Conservation (phyloP, 2,797 vertebrate genomes). For the Coregonus suidteri region DNA sequence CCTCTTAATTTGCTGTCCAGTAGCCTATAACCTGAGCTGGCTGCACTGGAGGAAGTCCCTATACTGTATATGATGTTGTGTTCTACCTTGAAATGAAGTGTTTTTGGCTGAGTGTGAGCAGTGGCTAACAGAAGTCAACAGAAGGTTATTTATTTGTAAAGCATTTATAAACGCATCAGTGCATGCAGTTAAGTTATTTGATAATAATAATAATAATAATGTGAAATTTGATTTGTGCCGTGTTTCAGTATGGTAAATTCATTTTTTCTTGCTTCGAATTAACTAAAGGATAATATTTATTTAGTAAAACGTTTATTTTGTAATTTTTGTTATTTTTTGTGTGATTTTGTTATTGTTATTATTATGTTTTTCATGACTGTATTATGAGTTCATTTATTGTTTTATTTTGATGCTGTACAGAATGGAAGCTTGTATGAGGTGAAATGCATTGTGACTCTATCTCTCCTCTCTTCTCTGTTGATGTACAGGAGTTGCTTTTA, state of each 20-base stretch:
- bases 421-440: conserved; percentile 60
- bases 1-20: conserved; percentile 2
- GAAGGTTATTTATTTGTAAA: conserved; percentile 69
- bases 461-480: conserved; percentile 63
- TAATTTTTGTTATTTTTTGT: conserved; percentile 56
- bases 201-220: conserved; percentile 71
- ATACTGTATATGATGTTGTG: neutral
- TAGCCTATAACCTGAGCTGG: neutral
- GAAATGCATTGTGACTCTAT: conserved; percentile 36
- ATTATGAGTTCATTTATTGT: conserved; percentile 41
- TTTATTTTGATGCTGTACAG: conserved; percentile 40
- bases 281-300: conserved; percentile 62
- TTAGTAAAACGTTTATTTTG: conserved; percentile 69
- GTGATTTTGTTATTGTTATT: conserved; percentile 6
- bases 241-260: conserved; percentile 73
- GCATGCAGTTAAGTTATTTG: conserved; percentile 81
- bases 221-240: conserved; percentile 76
- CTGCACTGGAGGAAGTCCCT: neutral
- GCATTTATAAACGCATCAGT: conserved; percentile 77
- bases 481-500: conserved; percentile 77
- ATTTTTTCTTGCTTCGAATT: conserved; percentile 61
- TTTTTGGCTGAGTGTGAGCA: conserved; percentile 43
- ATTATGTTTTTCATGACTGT: conserved; percentile 31
- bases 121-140: conserved; percentile 29
- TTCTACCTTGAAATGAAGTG: conserved; percentile 43